Base-by-base conservation (phyloP, 2,888 invertebrate species). In the Amphimallon solstitiale region DNA sequence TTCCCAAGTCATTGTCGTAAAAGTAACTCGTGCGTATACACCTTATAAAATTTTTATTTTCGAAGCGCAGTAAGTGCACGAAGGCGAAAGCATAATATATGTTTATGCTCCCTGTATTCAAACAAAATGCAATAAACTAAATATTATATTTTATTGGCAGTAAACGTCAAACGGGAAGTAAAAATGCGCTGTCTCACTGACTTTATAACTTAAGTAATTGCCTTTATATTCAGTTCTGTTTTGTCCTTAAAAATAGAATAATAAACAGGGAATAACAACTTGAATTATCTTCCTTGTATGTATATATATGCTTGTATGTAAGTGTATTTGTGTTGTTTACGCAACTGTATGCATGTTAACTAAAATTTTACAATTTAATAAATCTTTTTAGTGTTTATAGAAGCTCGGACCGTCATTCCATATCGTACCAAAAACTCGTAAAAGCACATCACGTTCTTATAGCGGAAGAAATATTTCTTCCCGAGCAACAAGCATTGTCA, bases 141-240 rank as follows among this genome's bases (percentile, higher is more conserved):
- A 75, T 75, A 75, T 75, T 75, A 76, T 75, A 76, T 71, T 77
- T 77, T 76, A 77, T 68, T 75, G 71, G 74, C 73, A 75, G 70
- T 77, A 77, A 77, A 77, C 67, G 76, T 76, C 75, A 67, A 67
- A 63, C 63, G 60, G 68, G 70, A 73, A 73, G 75, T 76, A 75
- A 74, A 77, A 76, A 75, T 68, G 68, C 12, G 56, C 56, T 59
- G 56, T 43, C 56, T 43, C 43, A 45, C 56, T 37, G 56, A 46
- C 64, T 64, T 54, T 46, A 54, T 54, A 49, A 62, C 49, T 62
- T 38, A 38, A 51, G 38, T 51, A 62, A 62, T 49, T 62, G 62
- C 51, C 21, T 62, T 49, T 62, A 51, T 51, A 15, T 38, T 23
- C 29, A 29, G 43, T 43, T 43, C 43, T 45, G 23, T 43, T 59